Conservation (phyloP, 1,140 invertebrate genomes). For the Galleria mellonella region DNA sequence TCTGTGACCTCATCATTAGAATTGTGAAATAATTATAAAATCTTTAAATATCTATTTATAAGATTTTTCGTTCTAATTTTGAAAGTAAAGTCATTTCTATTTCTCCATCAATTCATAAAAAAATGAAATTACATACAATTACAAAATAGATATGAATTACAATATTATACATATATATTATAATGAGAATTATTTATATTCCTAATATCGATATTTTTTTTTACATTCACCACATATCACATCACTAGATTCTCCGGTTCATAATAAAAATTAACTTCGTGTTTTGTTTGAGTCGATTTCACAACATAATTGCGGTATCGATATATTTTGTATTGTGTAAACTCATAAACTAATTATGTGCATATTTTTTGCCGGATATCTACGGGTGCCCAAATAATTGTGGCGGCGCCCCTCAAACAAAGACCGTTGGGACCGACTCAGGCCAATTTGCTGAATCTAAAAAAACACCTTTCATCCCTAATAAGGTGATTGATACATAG, state of each 20-base stretch:
- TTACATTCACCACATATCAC: too few species aligned
- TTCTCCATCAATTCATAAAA: too few species aligned
- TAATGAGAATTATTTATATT: too few species aligned
- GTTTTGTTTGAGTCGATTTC: conserved; percentile 50
- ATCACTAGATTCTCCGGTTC: conserved; percentile 13
- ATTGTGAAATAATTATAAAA: too few species aligned
- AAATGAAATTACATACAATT: too few species aligned
- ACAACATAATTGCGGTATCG: conserved; percentile 52
- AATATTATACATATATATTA: too few species aligned
- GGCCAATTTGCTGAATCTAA: conserved; percentile 28
- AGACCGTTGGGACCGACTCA: conserved; percentile 16
- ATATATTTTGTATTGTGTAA: conserved; percentile 53
- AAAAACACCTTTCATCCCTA: conserved; percentile 37
- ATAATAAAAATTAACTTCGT: conserved; percentile 38
- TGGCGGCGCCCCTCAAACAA: conserved; percentile 34
- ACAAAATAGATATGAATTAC: too few species aligned
- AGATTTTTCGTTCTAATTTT: too few species aligned
- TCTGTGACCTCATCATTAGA: too few species aligned
- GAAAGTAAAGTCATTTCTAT: too few species aligned
- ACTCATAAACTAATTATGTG: conserved; percentile 64
- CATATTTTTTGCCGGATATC: conserved; percentile 33
- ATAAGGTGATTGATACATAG: conserved; percentile 63
- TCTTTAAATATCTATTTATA: too few species aligned
- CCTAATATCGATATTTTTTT: not conserved
- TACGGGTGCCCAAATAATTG: conserved; percentile 35